These are phyloP conservation scores for Amiota communis DNA, from an alignment of 2,888 invertebrate genomes.

Conservation along the genomic window DNA sequence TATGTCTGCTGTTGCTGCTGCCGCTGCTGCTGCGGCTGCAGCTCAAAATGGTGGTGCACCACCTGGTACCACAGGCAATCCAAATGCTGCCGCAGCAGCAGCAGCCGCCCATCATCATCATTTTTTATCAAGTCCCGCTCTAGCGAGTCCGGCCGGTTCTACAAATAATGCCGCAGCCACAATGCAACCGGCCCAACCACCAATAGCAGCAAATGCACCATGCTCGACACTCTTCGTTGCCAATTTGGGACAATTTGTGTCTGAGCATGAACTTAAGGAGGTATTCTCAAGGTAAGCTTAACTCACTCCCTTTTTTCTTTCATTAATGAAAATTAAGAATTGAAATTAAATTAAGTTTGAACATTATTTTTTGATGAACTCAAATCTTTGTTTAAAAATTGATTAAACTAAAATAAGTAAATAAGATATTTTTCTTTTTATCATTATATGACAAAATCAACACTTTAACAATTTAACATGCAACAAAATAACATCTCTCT, in stretches of 20 bases:
- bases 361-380: background rate
- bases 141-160: constrained; percentile 89
- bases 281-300: constrained; percentile 91
- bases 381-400: background rate
- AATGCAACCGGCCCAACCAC: constrained; percentile 71
- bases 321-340: too few relatives aligned
- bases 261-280: constrained; percentile 98
- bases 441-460: too few relatives aligned
- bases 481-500: too few relatives aligned
- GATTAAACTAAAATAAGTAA: too few relatives aligned
- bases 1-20: constrained; percentile 74
- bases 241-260: constrained; percentile 97
- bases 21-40: constrained; percentile 59
- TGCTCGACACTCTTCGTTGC: constrained; percentile 99
- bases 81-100: constrained; percentile 46
- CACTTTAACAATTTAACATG: too few relatives aligned
- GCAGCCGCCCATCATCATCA: constrained; percentile 78
- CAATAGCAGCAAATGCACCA: constrained; percentile 83
- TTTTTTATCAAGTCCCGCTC: constrained; percentile 93
- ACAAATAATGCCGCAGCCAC: constrained; percentile 74
- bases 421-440: too few relatives aligned
- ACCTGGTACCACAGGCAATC: background rate
- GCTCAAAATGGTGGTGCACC: constrained; percentile 49
- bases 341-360: background rate
- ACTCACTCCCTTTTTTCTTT: too few relatives aligned